Evolutionary conservation across 2,113 vertebrate species (phyloP).

Genomic region (Coreoperca whiteheadi): DNA sequence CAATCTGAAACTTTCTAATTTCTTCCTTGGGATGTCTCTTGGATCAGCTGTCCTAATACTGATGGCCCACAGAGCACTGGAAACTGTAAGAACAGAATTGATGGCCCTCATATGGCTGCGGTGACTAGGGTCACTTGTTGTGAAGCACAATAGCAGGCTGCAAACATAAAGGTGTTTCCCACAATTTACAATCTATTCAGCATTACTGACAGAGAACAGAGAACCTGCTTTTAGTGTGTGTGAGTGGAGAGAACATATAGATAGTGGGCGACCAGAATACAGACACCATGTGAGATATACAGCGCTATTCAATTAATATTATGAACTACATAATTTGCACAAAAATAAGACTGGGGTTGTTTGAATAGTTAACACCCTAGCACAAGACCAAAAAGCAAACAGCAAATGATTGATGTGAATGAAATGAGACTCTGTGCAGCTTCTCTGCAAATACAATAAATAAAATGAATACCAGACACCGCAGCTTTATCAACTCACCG

Average conservation of each 20-base stretch:
- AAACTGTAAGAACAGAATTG: slow-evolving; percentile 56
- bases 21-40: slow-evolving; percentile 6
- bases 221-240: slow-evolving; percentile 25
- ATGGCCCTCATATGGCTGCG: slow-evolving; percentile 64
- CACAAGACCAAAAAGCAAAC: slow-evolving; percentile 34
- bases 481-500: slow-evolving; percentile 31
- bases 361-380: slow-evolving; percentile 52
- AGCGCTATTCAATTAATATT: slow-evolving; percentile 11
- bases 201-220: slow-evolving; percentile 70
- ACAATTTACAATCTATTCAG: slow-evolving; percentile 78
- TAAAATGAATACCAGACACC: slow-evolving; percentile 41
- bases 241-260: slow-evolving; percentile 27
- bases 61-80: slow-evolving; percentile 20
- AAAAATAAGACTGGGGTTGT: slow-evolving; percentile 19
- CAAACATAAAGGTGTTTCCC: slow-evolving; percentile 68
- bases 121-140: slow-evolving; percentile 51
- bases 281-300: slow-evolving; percentile 10
- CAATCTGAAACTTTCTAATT: slow-evolving; percentile 36
- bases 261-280: slow-evolving; percentile 13
- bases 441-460: slow-evolving; percentile 48
- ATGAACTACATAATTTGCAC: slow-evolving; percentile 11
- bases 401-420: slow-evolving; percentile 48
- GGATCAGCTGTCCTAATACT: slow-evolving; percentile 11
- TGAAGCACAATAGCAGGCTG: slow-evolving; percentile 71
- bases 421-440: slow-evolving; percentile 43